Base-by-base conservation (phyloP, 1,140 invertebrate genomes). In the Teleopsis dalmanni region DNA sequence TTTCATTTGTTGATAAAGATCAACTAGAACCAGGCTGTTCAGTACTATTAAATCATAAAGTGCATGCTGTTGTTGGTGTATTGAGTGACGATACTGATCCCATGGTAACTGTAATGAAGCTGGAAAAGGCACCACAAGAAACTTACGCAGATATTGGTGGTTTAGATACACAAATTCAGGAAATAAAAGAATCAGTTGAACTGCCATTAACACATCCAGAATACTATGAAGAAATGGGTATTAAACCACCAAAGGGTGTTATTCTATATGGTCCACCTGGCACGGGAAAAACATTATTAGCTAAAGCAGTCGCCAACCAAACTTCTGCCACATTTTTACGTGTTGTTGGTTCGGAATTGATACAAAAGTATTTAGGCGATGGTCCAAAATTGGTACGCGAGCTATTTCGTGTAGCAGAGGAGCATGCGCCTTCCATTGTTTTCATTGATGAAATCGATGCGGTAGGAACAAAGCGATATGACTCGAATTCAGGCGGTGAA, bases 381-480 rank as follows among this genome's bases (percentile, higher is more conserved):
- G 97, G 97, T 19, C 96, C 97, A 1, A 99, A 99, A 75, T 76
- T 99, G 34, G 96, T 99, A 4, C 76, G 97, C 53, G 97, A 99
- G 71, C 72, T 99, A 13, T 99, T 99, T 74, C 76, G 95, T 63
- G 95, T 99, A 8, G 96, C 97, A 18, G 96, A 99, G 69, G 96
- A 99, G 72, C 94, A 99, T 79, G 95, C 96, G 2, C 96, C 97
- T 8, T 98, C 95, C 1, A 99, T 99, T 74, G 95, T 99, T 1
- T 99, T 99, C 70, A 99, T 99, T 68, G 97, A 99, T 80, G 97
- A 99, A 82, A 99, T 99, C 62, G 97, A 99, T 81, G 97, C 97
- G 51, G 92, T 99, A 27, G 97, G 97, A 42, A 99, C 97, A 18
- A 99, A 99, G 77, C 81, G 94, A 63, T 99, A 99, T 69, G 97